phyloP scores from a whole-genome alignment of 2,888 invertebrate species.

The Lasioglossum figueresi region DNA sequence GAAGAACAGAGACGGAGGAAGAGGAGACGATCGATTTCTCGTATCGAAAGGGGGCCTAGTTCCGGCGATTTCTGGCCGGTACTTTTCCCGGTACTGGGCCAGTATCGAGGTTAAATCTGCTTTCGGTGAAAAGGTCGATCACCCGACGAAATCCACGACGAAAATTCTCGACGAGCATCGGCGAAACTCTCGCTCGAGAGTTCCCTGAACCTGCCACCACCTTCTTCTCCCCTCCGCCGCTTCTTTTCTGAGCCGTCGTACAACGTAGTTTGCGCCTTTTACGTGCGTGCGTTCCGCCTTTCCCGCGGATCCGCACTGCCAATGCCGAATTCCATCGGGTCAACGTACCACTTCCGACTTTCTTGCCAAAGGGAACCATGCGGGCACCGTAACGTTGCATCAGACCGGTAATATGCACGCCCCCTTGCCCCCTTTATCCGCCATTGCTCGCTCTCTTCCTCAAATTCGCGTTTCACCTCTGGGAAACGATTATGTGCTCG shows the following conservation, averaged over 20 bases:
- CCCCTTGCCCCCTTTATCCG: neutral
- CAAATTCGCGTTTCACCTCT: neutral
- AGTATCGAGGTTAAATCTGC: slow-evolving; percentile 50
- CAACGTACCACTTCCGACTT: slow-evolving; percentile 79
- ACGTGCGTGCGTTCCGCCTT: slow-evolving; percentile 54
- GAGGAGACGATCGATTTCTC: neutral
- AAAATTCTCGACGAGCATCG: slow-evolving; percentile 46
- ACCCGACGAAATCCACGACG: slow-evolving; percentile 43
- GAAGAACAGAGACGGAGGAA: neutral
- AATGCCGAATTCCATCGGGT: slow-evolving; percentile 79
- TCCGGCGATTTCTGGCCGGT: neutral
- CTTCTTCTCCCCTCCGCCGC: neutral
- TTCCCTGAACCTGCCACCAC: slow-evolving; percentile 48
- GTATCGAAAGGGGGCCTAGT: neutral
- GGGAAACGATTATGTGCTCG: neutral
- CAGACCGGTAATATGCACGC: slow-evolving; percentile 37
- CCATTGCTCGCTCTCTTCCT: neutral
- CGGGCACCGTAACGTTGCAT: slow-evolving; percentile 54
- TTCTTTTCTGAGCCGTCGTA: slow-evolving; percentile 19
- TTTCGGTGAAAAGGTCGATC: slow-evolving; percentile 49
- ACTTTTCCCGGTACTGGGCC: neutral
- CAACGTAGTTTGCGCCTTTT: slow-evolving; percentile 40
- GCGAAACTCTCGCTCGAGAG: slow-evolving; percentile 63
- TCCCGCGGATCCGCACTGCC: slow-evolving; percentile 68
- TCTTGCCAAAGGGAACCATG: slow-evolving; percentile 50